These are phyloP conservation scores for Dynastes tityus DNA, from an alignment of 2,888 invertebrate genomes.

Conservation along the genomic window DNA sequence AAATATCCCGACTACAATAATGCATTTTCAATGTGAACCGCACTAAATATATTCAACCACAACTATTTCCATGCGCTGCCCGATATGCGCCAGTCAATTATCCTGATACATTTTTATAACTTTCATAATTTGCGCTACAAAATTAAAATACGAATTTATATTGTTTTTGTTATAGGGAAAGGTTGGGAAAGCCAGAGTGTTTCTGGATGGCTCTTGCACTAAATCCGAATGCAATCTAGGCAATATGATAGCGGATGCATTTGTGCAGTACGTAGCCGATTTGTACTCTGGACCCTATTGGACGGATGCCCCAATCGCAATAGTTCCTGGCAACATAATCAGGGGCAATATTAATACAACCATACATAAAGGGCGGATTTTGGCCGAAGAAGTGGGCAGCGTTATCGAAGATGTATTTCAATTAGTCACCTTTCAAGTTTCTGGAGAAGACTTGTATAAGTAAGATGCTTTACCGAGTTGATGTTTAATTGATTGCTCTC, in stretches of 20 bases:
- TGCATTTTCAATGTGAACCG: too few species aligned
- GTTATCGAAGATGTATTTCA: conserved; percentile 77
- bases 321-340: conserved; percentile 35
- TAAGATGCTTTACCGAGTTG: conserved; percentile 55
- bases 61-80: too few species aligned
- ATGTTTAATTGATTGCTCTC: too few species aligned
- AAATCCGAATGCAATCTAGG: conserved; percentile 47
- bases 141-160: not conserved
- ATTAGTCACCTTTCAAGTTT: conserved; percentile 77
- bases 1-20: too few species aligned
- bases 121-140: not conserved
- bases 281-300: conserved; percentile 36
- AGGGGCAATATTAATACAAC: conserved; percentile 40
- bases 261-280: conserved; percentile 32
- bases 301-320: conserved; percentile 47
- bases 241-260: conserved; percentile 40
- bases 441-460: conserved; percentile 76
- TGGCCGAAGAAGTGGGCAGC: conserved; percentile 74
- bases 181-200: conserved; percentile 53
- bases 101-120: too few species aligned
- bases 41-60: too few species aligned
- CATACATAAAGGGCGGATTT: conserved; percentile 62
- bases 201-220: conserved; percentile 40
- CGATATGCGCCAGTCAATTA: too few species aligned
- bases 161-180: conserved; percentile 69